Base-by-base conservation (phyloP, 2,888 invertebrate species). In the Prosopocoilus inquinatus region DNA sequence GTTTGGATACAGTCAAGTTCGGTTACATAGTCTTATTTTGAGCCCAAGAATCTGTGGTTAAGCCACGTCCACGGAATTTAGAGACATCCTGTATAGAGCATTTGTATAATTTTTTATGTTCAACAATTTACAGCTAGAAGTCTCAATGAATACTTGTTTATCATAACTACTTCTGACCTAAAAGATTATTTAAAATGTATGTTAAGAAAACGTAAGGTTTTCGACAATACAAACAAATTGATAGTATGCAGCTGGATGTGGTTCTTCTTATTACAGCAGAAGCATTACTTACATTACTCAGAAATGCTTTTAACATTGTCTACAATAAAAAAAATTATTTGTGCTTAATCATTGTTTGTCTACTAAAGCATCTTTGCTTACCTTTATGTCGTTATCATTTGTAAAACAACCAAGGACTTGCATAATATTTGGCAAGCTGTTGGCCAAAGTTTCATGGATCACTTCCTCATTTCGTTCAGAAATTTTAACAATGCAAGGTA, bases 231-330 rank as follows among this genome's bases (percentile, higher is more conserved):
- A 88, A 82, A 76, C 94, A 92, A 52, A 94, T 82, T 56, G 87
- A 84, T 36, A 92, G 84, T 54, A 95, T 85, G 75, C 91, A 91
- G 49, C 83, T 85, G 0, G 94, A 87, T 32, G 92, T 88, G 16
- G 91, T 89, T 61, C 97, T 84, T 56, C 95, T 81, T 57, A 92
- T 86, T 2, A 88, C 88, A 3, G 94, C 87, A 61, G 89, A 88
- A 9, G 75, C 49, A 9, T 78, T 79, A 35, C 82, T 81, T 50
- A 89, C 78, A 69, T 90, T 90, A 0, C 78, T 79, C 33, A 90
- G 73, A 63, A 90, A 83, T 1, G 86, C 83, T 71, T 85, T 86
- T 32, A 90, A 78, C 28, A 92, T 69, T 46, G 82, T 82, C 88
- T 85, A 71, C 51, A 77, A 75, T 32, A 59, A 35, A 49, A 51